phyloP scores from a whole-genome alignment of 1,140 invertebrate genomes.

The Drosophila micromelanica region DNA sequence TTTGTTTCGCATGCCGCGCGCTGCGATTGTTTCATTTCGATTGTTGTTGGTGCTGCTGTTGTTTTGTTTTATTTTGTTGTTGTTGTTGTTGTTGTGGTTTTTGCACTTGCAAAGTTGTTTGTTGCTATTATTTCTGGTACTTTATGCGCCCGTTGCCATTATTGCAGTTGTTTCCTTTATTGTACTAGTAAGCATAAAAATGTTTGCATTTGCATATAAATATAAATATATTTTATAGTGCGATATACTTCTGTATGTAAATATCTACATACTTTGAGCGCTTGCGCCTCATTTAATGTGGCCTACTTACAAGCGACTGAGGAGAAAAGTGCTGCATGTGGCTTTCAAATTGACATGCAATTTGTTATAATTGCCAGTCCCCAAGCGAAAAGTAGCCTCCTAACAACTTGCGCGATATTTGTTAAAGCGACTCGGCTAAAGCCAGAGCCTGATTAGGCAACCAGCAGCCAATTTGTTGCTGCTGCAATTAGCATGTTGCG shows the following conservation, averaged over 20 bases:
- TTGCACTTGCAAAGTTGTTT: constrained; percentile 77
- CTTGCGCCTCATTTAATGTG: constrained; percentile 3
- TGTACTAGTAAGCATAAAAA: constrained; percentile 69
- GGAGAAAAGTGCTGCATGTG: neutral
- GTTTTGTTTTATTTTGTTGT: constrained; percentile 11
- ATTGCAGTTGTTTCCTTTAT: constrained; percentile 82
- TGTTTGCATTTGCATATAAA: constrained; percentile 73
- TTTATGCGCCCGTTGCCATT: constrained; percentile 73
- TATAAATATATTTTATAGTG: constrained; percentile 22
- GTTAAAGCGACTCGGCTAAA: constrained; percentile 34
- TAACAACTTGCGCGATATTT: neutral
- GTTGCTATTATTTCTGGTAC: constrained; percentile 77
- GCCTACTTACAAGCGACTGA: constrained; percentile 20
- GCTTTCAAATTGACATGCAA: constrained; percentile 77
- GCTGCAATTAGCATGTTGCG: constrained; percentile 74
- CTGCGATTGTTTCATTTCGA: constrained; percentile 74
- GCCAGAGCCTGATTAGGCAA: constrained; percentile 67
- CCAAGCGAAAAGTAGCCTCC: neutral
- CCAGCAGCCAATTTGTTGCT: constrained; percentile 47
- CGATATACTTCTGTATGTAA: constrained; percentile 3
- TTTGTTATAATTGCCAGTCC: constrained; percentile 66
- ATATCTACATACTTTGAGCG: constrained; percentile 10
- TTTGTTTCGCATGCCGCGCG: constrained; percentile 31
- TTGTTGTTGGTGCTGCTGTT: constrained; percentile 44
- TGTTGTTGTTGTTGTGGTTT: constrained; percentile 53